phyloP scores from a whole-genome alignment of 2,888 invertebrate genomes.

The Linyphia triangularis region DNA sequence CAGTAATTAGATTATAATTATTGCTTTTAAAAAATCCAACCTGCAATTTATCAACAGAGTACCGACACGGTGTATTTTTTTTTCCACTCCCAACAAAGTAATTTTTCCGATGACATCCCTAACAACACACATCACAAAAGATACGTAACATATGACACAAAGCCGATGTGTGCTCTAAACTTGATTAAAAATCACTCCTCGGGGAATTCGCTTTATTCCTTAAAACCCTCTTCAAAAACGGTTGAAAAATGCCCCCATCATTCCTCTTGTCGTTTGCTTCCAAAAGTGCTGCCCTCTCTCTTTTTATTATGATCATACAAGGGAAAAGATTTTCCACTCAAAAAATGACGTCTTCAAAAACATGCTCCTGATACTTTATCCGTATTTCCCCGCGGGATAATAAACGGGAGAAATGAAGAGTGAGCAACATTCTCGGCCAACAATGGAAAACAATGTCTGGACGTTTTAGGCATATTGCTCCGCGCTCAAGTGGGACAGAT shows the following conservation, averaged over 20 bases:
- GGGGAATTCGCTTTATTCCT: slow-evolving; percentile 26
- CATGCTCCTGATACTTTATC: slow-evolving; percentile 63
- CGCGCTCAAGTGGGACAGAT: slow-evolving; percentile 63
- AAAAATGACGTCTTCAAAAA: slow-evolving; percentile 60
- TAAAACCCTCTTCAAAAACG: slow-evolving; percentile 12
- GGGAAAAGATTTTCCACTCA: slow-evolving; percentile 25
- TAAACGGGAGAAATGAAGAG: slow-evolving; percentile 56
- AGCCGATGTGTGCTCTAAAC: slow-evolving; percentile 41
- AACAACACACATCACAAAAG: background rate
- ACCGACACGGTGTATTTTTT: background rate
- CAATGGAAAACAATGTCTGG: slow-evolving; percentile 1
- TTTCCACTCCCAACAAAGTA: background rate
- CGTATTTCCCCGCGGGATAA: slow-evolving; percentile 65
- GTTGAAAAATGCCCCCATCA: slow-evolving; percentile 22
- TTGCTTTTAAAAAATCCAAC: too few species aligned
- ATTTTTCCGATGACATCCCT: background rate
- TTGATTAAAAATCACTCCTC: slow-evolving; percentile 52
- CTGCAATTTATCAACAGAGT: too few species aligned
- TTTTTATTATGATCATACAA: too few species aligned
- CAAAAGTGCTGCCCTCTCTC: background rate
- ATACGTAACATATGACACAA: background rate
- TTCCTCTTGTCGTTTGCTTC: background rate
- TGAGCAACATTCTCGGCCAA: slow-evolving; percentile 37
- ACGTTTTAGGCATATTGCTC: slow-evolving; percentile 74
- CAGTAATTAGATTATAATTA: too few species aligned